Evolutionary conservation across 2,888 invertebrate species (phyloP).

Genomic region (Melangyna quadrimaculata): DNA sequence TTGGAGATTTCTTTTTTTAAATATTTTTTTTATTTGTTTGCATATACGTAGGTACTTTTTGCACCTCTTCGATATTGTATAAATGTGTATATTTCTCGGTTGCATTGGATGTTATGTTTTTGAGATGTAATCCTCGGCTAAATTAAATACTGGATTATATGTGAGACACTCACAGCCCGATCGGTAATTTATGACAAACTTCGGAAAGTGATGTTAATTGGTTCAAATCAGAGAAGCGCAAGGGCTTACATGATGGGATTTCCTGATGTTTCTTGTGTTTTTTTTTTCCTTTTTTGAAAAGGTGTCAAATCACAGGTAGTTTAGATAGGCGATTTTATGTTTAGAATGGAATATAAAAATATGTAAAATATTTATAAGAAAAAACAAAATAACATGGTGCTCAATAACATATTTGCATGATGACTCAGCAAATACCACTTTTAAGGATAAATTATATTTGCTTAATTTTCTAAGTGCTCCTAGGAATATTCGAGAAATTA

Average conservation of each 20-base stretch:
- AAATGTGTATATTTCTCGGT: slow-evolving; percentile 9
- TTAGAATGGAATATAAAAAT: background rate
- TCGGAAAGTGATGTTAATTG: slow-evolving; percentile 64
- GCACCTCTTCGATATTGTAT: background rate
- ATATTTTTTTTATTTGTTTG: background rate
- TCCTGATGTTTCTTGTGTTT: slow-evolving; percentile 29
- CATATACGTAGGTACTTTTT: background rate
- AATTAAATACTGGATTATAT: slow-evolving; percentile 60
- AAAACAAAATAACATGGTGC: background rate
- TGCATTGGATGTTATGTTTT: slow-evolving; percentile 32
- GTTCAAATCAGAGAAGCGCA: slow-evolving; percentile 60
- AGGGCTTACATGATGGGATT: background rate
- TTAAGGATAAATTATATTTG: background rate
- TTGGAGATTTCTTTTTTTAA: slow-evolving; percentile 35
- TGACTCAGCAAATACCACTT: background rate
- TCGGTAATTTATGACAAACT: slow-evolving; percentile 61
- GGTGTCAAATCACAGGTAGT: slow-evolving; percentile 60
- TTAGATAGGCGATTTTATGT: slow-evolving; percentile 53
- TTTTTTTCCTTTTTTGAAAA: slow-evolving; percentile 33
- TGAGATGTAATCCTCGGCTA: slow-evolving; percentile 53
- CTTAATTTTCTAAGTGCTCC: background rate
- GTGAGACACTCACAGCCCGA: slow-evolving; percentile 62
- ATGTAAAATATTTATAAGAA: background rate
- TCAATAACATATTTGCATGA: background rate
- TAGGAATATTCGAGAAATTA: background rate